Conservation (phyloP, 1,140 invertebrate genomes). For the Holcopasites calliopsidis region DNA sequence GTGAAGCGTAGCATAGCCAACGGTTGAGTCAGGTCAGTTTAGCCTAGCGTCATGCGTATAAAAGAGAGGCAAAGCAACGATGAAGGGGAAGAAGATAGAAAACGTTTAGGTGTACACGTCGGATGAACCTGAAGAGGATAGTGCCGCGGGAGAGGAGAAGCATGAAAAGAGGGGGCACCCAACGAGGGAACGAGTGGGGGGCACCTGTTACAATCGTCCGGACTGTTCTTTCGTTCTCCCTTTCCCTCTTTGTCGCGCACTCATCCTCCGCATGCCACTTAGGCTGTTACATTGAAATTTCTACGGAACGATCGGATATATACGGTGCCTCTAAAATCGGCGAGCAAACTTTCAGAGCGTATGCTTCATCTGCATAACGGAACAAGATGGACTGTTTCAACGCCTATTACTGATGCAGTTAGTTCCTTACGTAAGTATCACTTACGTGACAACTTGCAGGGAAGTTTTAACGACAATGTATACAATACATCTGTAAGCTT, state of each 20-base stretch:
- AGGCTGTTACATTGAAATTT: constrained; percentile 63
- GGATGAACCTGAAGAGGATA: constrained; percentile 32
- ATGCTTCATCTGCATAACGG: constrained; percentile 8
- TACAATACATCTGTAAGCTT: background rate
- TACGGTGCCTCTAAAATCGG: constrained; percentile 1
- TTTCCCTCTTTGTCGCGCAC: constrained; percentile 23
- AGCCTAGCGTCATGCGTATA: constrained; percentile 56
- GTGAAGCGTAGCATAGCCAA: constrained; percentile 16
- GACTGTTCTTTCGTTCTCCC: constrained; percentile 45
- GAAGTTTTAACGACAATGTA: background rate
- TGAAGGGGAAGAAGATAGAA: constrained; percentile 51
- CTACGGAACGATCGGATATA: constrained; percentile 31
- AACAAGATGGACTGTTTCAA: background rate
- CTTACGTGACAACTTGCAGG: background rate
- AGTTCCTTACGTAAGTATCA: background rate
- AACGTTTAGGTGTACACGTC: constrained; percentile 53
- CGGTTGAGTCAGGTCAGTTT: constrained; percentile 69
- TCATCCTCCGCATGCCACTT: constrained; percentile 55
- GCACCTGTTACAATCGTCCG: constrained; percentile 66
- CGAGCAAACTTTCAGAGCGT: constrained; percentile 1
- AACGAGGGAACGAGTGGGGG: constrained; percentile 16
- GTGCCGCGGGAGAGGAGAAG: constrained; percentile 14
- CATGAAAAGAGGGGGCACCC: background rate
- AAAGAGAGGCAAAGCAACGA: constrained; percentile 56
- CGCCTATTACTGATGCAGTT: background rate